Base-by-base conservation (phyloP, 2,888 invertebrate genomes). In the Aelia acuminata region DNA sequence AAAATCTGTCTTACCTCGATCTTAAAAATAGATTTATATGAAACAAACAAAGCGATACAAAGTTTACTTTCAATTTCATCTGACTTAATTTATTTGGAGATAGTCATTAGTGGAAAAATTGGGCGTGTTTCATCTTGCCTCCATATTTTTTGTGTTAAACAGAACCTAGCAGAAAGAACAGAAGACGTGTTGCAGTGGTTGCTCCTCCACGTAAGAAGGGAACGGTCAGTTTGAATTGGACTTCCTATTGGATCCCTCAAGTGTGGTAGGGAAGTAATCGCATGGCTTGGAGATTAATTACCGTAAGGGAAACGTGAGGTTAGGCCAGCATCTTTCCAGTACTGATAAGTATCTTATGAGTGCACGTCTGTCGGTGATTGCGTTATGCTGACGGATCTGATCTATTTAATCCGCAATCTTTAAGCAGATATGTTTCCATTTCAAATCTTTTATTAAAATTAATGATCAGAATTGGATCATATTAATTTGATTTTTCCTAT, bases 231-330 rank as follows among this genome's bases (percentile, higher is more conserved):
- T 53, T 26, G 22, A 18, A 70, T 70, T 70, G 63, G 63, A 70
- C 63, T 70, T 70, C 63, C 63, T 70, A 70, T 70, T 70, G 63
- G 35, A 70, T 57, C 26, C 57, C 26, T 70, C 63, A 7, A 7
- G 31, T 70, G 63, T 35, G 63, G 63, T 35, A 70, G 63, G 20
- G 63, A 35, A 18, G 63, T 70, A 70, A 70, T 70, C 35, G 35
- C 63, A 35, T 31, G 10, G 35, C 18, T 5, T 70, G 15, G 57
- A 70, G 22, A 70, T 70, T 70, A 70, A 70, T 70, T 70, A 70
- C 63, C 18, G 35, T 18, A 35, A 70, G 63, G 35, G 63, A 70
- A 70, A 70, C 63, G 63, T 70, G 63, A 70, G 63, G 63, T 70
- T 70, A 70, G 63, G 3, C 63, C 63, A 70, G 35, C 63, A 70